These are phyloP conservation scores for Mobula hypostoma DNA, from an alignment of 2,113 vertebrate genomes.

Conservation along the genomic window DNA sequence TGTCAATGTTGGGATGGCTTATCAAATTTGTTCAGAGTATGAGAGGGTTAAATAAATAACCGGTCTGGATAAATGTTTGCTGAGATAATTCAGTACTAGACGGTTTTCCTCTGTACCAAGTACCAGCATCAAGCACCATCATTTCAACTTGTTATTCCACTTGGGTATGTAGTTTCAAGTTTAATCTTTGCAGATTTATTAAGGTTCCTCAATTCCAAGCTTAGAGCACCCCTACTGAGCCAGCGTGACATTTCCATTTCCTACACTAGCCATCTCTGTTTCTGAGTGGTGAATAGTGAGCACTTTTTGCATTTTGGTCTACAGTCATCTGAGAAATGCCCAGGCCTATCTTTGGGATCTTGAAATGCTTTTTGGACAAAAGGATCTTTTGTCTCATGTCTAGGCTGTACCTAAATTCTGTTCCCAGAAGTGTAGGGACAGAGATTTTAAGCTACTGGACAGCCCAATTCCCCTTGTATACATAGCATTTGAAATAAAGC, in stretches of 20 bases:
- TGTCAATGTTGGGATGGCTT: neutral
- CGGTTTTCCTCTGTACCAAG: constrained; percentile 24
- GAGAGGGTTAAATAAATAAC: constrained; percentile 1
- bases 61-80: constrained; percentile 4
- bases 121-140: constrained; percentile 37
- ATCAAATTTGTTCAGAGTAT: neutral
- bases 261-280: constrained; percentile 33
- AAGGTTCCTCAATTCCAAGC: constrained; percentile 1
- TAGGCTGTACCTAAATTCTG: constrained; percentile 18
- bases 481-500: constrained; percentile 19
- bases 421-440: neutral
- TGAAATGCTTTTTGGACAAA: neutral
- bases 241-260: constrained; percentile 38
- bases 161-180: neutral
- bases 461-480: neutral
- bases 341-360: neutral
- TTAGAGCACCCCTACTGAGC: constrained; percentile 3
- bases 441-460: neutral
- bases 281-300: constrained; percentile 27
- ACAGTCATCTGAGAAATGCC: neutral
- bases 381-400: constrained; percentile 13
- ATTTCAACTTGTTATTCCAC: neutral
- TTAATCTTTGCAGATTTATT: neutral
- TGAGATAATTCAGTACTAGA: neutral
- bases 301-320: constrained; percentile 14